phyloP scores from a whole-genome alignment of 2,797 vertebrate genomes.

The Brachyrhaphis roseni region DNA sequence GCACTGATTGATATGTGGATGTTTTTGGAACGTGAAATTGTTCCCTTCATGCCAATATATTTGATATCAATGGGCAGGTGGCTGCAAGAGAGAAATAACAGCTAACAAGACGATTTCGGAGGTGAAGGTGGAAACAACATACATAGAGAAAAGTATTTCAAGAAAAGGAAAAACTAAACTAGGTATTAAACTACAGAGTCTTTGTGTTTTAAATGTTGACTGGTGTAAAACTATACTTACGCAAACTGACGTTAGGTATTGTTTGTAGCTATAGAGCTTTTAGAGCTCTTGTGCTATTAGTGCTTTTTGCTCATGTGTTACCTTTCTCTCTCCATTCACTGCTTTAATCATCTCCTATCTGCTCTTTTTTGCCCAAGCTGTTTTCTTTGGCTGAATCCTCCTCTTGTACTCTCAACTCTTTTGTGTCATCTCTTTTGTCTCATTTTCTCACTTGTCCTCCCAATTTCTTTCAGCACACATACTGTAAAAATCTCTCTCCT shows the following conservation, averaged over 20 bases:
- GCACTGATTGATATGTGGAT: conserved; percentile 22
- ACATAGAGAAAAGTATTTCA: conserved; percentile 31
- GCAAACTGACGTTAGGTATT: conserved; percentile 13
- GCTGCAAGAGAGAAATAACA: conserved; percentile 58
- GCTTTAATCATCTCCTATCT: conserved; percentile 30
- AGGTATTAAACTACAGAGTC: background rate
- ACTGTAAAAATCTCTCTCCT: conserved; percentile 3
- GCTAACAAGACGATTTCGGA: conserved; percentile 57
- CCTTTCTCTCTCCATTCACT: conserved; percentile 6
- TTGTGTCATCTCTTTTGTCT: conserved; percentile 30
- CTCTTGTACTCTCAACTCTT: conserved; percentile 18
- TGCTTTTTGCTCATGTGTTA: background rate
- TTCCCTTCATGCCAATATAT: conserved; percentile 39
- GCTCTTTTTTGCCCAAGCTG: conserved; percentile 8
- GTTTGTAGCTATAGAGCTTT: conserved; percentile 13
- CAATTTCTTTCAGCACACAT: conserved; percentile 1
- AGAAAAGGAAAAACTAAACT: conserved; percentile 27
- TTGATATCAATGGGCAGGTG: conserved; percentile 52
- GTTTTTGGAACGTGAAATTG: conserved; percentile 38
- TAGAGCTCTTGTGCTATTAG: background rate
- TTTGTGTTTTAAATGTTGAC: conserved; percentile 28
- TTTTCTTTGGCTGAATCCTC: conserved; percentile 1
- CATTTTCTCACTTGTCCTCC: conserved; percentile 5
- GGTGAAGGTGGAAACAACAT: conserved; percentile 15
- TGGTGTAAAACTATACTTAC: background rate